Base-by-base conservation (phyloP, 2,797 vertebrate genomes). In the Phaenicophaeus curvirostris region DNA sequence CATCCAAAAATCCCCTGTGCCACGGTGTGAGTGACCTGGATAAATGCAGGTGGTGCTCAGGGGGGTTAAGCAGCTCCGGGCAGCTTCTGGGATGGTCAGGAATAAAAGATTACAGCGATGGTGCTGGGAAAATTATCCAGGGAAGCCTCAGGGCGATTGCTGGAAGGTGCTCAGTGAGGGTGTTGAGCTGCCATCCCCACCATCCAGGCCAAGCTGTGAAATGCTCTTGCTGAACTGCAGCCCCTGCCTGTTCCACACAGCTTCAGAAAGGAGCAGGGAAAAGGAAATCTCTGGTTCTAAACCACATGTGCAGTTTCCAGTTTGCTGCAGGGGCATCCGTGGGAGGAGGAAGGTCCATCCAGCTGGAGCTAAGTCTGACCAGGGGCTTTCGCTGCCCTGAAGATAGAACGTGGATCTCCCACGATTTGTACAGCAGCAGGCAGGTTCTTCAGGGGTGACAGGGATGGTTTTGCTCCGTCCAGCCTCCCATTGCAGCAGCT, bases 11-110 rank as follows among this genome's bases (percentile, higher is more conserved):
- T 5, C 7, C 30, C 50, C 9, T 2, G 4, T 18, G 33, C 41
- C 2, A 1, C 2, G 1, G n/a, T 2, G 53, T 0, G 14, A 39
- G 42, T 1, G 1, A 14, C 37, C 16, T 1, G 1, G 66, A 8
- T 63, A 8, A 31, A 51, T 86, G 82, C 71, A 8, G 21, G 12
- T 3, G 31, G 11, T 30, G 58, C 42, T 65, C 20, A 5, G 59
- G 1, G 2, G 8, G 5, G n/a, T 27, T 8, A 7, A 41, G 31
- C 15, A 18, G 33, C 51, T 79, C n/a, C 0, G 3, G 81, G 59
- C 19, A 31, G 15, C 85, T 44, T 27, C 59, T n/a, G 54, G 50
- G 33, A 5, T 12, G 19, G 5, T 46, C n/a, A 18, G 63, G 51
- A 76, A 44, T 3, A 23, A 37, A 50, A 25, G 44, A 11, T 41